phyloP scores from a whole-genome alignment of 2,113 vertebrate species.

The Panthera uncia region DNA sequence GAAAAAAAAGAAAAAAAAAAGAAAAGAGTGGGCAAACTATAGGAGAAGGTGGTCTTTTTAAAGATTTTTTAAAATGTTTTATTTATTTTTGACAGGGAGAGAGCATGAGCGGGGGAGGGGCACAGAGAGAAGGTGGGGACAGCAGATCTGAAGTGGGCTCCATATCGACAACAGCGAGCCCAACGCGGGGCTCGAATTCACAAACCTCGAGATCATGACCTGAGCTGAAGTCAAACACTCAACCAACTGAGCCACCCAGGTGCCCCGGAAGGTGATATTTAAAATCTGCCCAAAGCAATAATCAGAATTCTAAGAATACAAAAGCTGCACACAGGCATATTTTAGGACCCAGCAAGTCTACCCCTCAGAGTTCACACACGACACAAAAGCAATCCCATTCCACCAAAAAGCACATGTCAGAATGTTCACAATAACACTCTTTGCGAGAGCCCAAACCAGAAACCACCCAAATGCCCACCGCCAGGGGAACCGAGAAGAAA shows the following conservation, averaged over 20 bases:
- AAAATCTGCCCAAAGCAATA: not conserved
- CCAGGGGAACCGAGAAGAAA: not conserved
- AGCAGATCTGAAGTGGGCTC: too few species aligned
- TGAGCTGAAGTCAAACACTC: too few species aligned
- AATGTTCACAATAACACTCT: not conserved
- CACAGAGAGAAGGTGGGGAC: too few species aligned
- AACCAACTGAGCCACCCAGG: too few species aligned
- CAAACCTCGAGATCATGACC: too few species aligned
- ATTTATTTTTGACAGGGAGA: too few species aligned
- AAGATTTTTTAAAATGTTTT: too few species aligned
- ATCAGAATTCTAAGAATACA: not conserved
- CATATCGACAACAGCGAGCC: too few species aligned
- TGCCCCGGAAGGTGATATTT: not conserved
- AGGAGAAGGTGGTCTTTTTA: not conserved
- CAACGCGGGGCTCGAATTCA: too few species aligned
- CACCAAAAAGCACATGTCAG: not conserved
- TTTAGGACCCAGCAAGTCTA: not conserved
- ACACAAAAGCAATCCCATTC: not conserved
- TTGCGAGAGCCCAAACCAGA: not conserved
- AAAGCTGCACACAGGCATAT: not conserved
- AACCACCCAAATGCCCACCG: not conserved
- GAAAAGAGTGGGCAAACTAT: not conserved
- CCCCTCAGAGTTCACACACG: not conserved
- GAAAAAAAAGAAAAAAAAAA: too few species aligned
- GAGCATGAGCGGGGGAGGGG: too few species aligned